Evolutionary conservation across 2,113 vertebrate genomes (phyloP).

Genomic region (Tiliqua scincoides): DNA sequence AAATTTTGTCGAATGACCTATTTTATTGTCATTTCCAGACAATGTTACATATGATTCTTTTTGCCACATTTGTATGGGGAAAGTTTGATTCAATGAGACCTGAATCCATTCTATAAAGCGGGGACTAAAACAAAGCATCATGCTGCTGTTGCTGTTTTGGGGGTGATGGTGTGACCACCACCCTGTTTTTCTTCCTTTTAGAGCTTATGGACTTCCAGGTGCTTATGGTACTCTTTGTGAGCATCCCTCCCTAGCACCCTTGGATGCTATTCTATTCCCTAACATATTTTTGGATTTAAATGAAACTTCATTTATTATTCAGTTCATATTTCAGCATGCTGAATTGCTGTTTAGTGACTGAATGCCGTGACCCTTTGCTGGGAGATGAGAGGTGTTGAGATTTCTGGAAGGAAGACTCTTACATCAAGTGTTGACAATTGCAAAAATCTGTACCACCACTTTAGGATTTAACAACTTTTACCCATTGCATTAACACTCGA

Average conservation of each 20-base stretch:
- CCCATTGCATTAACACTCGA: neutral
- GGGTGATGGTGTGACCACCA: neutral
- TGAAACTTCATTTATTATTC: slow-evolving; percentile 45
- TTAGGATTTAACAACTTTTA: neutral
- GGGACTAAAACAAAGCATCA: slow-evolving; percentile 27
- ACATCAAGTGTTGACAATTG: slow-evolving; percentile 28
- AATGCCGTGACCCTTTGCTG: slow-evolving; percentile 9
- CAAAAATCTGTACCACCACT: slow-evolving; percentile 1
- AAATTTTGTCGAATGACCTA: slow-evolving; percentile 27
- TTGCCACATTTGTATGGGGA: slow-evolving; percentile 26
- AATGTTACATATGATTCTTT: slow-evolving; percentile 47
- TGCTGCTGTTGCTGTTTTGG: slow-evolving; percentile 29
- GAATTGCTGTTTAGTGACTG: slow-evolving; percentile 5
- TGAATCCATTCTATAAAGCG: slow-evolving; percentile 7
- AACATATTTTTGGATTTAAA: slow-evolving; percentile 48
- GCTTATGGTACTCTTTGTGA: slow-evolving; percentile 31
- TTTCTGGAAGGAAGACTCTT: slow-evolving; percentile 30
- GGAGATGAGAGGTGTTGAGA: slow-evolving; percentile 6
- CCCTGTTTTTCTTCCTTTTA: slow-evolving; percentile 6
- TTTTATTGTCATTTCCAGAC: slow-evolving; percentile 51
- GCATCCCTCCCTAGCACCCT: slow-evolving; percentile 13
- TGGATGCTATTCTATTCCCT: slow-evolving; percentile 22
- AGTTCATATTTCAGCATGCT: slow-evolving; percentile 18
- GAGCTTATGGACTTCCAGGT: slow-evolving; percentile 33
- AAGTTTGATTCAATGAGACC: slow-evolving; percentile 44